A percentile compares a stretch with the other conserved stretches of the same genome.
These are phyloP conservation scores for Linnaemya tessellans DNA, from an alignment of 2,888 invertebrate genomes.

Conservation along the genomic window DNA sequence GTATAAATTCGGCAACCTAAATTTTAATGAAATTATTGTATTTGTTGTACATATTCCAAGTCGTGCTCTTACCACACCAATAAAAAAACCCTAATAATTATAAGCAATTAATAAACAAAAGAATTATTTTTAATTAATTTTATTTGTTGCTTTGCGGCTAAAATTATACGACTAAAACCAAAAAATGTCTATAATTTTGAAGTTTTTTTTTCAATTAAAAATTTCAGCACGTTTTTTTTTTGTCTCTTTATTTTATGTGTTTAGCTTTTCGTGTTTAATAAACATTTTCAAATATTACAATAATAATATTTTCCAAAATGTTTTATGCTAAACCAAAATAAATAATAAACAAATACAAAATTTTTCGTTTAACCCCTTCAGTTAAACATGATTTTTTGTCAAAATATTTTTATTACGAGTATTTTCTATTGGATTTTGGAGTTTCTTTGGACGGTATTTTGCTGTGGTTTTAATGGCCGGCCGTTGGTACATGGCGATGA, in stretches of 20 bases:
- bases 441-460: background rate
- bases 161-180: constrained; percentile 49
- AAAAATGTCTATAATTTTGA: constrained; percentile 28
- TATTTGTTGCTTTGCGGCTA: constrained; percentile 25
- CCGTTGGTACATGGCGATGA: background rate
- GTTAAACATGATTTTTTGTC: constrained; percentile 70
- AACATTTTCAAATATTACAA: constrained; percentile 66
- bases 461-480: background rate
- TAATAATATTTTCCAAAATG: constrained; percentile 32
- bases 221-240: constrained; percentile 64
- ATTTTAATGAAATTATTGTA: background rate
- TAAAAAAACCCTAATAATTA: constrained; percentile 56
- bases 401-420: constrained; percentile 59
- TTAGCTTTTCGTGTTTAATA: constrained; percentile 59
- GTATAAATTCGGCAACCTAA: background rate
- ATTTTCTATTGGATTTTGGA: constrained; percentile 17
- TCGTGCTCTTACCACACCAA: constrained; percentile 24
- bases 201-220: constrained; percentile 24
- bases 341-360: constrained; percentile 34
- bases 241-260: constrained; percentile 8
- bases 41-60: background rate
- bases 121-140: constrained; percentile 59
- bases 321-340: constrained; percentile 30
- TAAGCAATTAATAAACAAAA: constrained; percentile 49
- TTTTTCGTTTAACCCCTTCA: constrained; percentile 65